Evolutionary conservation across 2,888 invertebrate species (phyloP).

Genomic region (Pogonocherus hispidulus): DNA sequence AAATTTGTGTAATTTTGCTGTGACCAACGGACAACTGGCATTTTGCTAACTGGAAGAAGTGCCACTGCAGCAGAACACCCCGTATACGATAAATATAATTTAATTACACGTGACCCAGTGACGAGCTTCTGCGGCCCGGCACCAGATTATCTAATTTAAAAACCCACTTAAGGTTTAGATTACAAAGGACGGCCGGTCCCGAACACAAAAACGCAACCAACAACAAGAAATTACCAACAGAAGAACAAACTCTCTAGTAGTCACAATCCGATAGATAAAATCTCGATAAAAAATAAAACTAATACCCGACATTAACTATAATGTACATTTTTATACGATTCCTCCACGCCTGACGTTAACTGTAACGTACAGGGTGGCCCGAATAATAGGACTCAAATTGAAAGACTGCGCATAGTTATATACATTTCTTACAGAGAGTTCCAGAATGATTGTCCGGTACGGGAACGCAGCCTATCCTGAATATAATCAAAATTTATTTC

Average conservation of each 20-base stretch:
- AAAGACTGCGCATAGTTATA: too few species aligned
- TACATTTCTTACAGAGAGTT: too few species aligned
- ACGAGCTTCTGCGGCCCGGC: neutral
- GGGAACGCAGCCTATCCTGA: too few species aligned
- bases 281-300: constrained; percentile 48
- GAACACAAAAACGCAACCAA: constrained; percentile 12
- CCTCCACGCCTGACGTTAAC: constrained; percentile 32
- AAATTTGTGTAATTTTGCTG: too few species aligned
- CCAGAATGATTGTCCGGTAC: too few species aligned
- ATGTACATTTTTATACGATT: constrained; percentile 45
- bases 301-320: constrained; percentile 46
- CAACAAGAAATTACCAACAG: constrained; percentile 20
- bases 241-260: constrained; percentile 34
- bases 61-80: neutral
- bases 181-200: constrained; percentile 20
- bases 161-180: constrained; percentile 14
- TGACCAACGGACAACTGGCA: too few species aligned
- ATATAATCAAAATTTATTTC: too few species aligned
- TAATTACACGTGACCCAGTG: constrained; percentile 15
- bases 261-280: constrained; percentile 47
- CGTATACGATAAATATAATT: constrained; percentile 5
- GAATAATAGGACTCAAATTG: too few species aligned
- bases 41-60: too few species aligned
- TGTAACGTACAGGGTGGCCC: too few species aligned
- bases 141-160: constrained; percentile 22